Evolutionary conservation across 2,113 vertebrate species (phyloP).

Genomic region (Labrus mixtus): DNA sequence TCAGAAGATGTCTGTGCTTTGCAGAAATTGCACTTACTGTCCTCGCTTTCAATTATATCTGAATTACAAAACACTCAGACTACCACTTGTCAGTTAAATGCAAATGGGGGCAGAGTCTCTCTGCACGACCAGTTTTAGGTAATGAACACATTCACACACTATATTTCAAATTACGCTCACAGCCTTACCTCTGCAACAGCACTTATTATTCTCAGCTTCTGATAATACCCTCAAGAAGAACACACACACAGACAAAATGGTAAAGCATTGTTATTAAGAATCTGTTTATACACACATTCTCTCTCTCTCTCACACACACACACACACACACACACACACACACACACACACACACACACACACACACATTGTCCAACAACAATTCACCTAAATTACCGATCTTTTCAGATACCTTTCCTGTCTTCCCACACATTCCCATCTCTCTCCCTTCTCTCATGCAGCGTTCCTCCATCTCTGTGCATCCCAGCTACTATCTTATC

Average conservation of each 20-base stretch:
- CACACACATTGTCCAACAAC: slow-evolving; percentile 22
- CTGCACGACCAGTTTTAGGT: neutral
- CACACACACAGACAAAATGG: slow-evolving; percentile 10
- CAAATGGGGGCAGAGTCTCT: neutral
- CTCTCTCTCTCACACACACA: too few relatives aligned
- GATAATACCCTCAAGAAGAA: slow-evolving; percentile 40
- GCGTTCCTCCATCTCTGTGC: slow-evolving; percentile 47
- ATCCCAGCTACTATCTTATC: slow-evolving; percentile 74
- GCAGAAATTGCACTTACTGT: neutral
- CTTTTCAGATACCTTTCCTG: slow-evolving; percentile 46
- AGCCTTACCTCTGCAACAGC: slow-evolving; percentile 17
- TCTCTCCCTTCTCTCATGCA: neutral
- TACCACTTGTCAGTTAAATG: slow-evolving; percentile 6
- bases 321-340: too few relatives aligned
- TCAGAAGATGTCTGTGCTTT: neutral
- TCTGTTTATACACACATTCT: slow-evolving; percentile 39
- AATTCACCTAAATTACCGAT: slow-evolving; percentile 38
- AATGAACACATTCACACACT: neutral
- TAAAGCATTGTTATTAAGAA: slow-evolving; percentile 44
- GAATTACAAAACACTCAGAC: neutral
- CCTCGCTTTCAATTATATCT: neutral
- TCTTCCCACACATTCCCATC: slow-evolving; percentile 68
- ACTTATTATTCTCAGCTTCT: slow-evolving; percentile 38
- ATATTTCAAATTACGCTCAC: slow-evolving; percentile 13
- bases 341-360: slow-evolving; percentile 39